phyloP scores from a whole-genome alignment of 2,113 vertebrate genomes.

The Lethenteron camtschaticum region DNA sequence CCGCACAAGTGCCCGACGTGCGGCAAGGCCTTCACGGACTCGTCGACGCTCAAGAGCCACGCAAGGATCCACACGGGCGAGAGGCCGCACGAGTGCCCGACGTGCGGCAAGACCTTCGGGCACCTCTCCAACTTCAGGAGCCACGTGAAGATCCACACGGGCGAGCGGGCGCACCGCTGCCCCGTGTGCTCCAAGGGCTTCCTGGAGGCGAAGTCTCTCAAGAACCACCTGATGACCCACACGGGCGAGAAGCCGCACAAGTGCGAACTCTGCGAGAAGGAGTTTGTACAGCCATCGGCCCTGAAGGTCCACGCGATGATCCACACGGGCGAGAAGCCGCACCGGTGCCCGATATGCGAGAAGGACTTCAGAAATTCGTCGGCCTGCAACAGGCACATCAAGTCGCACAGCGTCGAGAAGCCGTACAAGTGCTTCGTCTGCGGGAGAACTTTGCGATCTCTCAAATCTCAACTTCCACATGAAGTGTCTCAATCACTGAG shows the following conservation, averaged over 20 bases:
- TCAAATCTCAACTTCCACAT: no score
- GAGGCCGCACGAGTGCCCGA: conserved; percentile 93
- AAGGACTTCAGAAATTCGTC: conserved; percentile 1
- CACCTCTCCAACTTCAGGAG: conserved; percentile 88
- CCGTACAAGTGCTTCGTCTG: conserved; percentile 10
- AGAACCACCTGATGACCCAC: conserved; percentile 1
- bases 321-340: background rate
- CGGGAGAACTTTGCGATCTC: conserved; percentile 14
- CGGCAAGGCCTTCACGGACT: conserved; percentile 67
- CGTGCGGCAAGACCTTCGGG: conserved; percentile 95
- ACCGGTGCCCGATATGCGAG: conserved; percentile 1
- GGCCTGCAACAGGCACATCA: background rate
- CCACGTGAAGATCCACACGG: conserved; percentile 93
- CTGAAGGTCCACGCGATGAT: conserved; percentile 1
- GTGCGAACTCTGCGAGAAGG: conserved; percentile 20
- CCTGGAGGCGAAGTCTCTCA: background rate
- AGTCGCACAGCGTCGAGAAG: background rate
- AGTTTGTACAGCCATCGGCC: background rate
- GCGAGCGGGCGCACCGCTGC: conserved; percentile 74
- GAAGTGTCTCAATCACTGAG: no score
- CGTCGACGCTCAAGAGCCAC: conserved; percentile 86
- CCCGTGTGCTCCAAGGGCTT: background rate
- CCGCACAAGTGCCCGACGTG: conserved; percentile 78
- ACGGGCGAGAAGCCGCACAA: conserved; percentile 22
- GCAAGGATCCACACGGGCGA: conserved; percentile 94